Percentiles rank a stretch among this genome's conserved stretches.
Evolutionary conservation across 2,797 vertebrate genomes (phyloP).

Genomic region (Mareca penelope): DNA sequence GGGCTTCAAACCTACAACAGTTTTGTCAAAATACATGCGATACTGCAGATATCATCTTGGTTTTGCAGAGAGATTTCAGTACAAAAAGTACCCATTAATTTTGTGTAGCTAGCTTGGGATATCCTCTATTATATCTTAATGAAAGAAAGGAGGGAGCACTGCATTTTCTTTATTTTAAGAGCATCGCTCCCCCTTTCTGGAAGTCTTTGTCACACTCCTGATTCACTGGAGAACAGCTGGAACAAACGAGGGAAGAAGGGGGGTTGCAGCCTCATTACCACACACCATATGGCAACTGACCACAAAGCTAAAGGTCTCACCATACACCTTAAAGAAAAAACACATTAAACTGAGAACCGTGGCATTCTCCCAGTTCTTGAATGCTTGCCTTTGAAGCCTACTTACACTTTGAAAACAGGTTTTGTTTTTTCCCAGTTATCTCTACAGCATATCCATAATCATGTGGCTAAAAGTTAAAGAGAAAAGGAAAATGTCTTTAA

Average conservation of each 20-base stretch:
- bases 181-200: not conserved
- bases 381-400: not conserved
- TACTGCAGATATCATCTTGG: not conserved
- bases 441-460: not conserved
- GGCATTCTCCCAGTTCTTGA: not conserved
- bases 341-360: not conserved
- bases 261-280: not conserved
- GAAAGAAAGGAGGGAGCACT: not conserved
- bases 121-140: rapidly evolving
- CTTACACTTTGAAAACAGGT: not conserved
- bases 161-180: not conserved
- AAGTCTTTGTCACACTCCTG: not conserved
- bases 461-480: not conserved
- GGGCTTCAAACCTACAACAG: not conserved
- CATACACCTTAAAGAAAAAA: not conserved
- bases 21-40: not conserved
- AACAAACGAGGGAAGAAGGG: not conserved
- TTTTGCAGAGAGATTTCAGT: not conserved
- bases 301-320: not conserved
- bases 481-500: not conserved
- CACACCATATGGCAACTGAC: not conserved
- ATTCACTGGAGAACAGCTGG: not conserved
- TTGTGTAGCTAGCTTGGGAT: not conserved
- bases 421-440: not conserved
- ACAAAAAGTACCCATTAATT: not conserved